Base-by-base conservation (phyloP, 2,113 vertebrate species). In the Argyrosomus japonicus region DNA sequence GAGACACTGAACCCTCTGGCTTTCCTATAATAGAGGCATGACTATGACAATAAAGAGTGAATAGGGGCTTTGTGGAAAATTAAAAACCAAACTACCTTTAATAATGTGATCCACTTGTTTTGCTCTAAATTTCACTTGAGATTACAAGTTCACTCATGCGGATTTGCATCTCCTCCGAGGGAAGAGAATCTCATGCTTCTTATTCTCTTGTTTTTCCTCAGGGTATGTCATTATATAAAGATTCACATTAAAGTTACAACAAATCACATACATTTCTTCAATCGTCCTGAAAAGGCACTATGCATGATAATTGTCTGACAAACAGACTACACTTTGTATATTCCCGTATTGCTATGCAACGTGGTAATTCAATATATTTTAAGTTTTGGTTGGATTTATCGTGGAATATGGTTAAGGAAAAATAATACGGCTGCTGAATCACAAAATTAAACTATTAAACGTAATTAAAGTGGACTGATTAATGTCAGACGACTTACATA, bases 101-200 rank as follows among this genome's bases (percentile, higher is more conserved):
- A 43, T 51, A 15, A n/a, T 54, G 11, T 74, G 68, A 75, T 87
- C n/a, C 9, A 58, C 8, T 72, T 75, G 50, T 65, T 63, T 70
- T 50, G 17, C 56, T 58, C 14, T n/a, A 21, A 58, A 67, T 65
- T 54, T 75, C 56, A 64, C n/a, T 32, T 14, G 40, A 45, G 36
- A 75, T 87, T 27, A 62, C n/a, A 69, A 61, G 32, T 56, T 64
- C 48, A 79, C 32, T 73, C 77, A 78, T 75, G 76, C 70, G 54
- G 61, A 64, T 82, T 32, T 50, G 48, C 58, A 85, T 47, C 45
- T 47, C 45, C 13, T 47, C 45, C 14, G 45, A 47, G 14, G 14
- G 45, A 47, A 12, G 63, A 77, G 56, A 5, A 5, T 75, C 5
- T 74, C n/a, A 25, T 79, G 53, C n/a, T 63, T 54, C 72, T 60